A percentile compares a stretch with the other conserved stretches of the same genome.
These are phyloP conservation scores for Cecidostiba fungosa DNA, from an alignment of 2,888 invertebrate genomes.

Conservation along the genomic window DNA sequence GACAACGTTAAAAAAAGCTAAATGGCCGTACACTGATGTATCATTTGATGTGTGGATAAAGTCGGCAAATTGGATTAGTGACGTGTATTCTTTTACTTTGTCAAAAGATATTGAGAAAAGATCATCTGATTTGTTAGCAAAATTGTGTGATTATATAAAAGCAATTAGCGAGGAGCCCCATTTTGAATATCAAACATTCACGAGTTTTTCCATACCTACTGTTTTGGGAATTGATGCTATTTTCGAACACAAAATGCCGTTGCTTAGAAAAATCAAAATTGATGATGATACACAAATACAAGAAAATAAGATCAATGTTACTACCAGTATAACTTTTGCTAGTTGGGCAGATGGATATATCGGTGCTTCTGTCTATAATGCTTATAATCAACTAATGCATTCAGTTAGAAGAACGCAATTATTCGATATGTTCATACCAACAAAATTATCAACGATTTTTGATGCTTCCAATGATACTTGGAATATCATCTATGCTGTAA, in stretches of 20 bases:
- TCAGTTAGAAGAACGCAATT: background rate
- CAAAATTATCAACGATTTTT: background rate
- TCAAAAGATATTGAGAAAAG: background rate
- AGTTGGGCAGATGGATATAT: background rate
- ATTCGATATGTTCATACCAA: background rate
- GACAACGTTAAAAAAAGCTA: background rate
- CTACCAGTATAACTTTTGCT: background rate
- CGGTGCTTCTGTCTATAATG: background rate
- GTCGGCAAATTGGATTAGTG: background rate
- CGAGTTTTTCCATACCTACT: background rate
- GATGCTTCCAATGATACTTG: background rate
- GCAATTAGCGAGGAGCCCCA: background rate
- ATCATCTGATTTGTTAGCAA: background rate
- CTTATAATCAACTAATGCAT: background rate
- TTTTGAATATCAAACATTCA: background rate
- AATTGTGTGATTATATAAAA: background rate
- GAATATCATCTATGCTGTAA: background rate
- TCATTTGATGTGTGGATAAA: background rate
- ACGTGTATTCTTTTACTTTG: background rate
- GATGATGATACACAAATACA: background rate
- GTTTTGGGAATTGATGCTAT: background rate
- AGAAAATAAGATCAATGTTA: background rate
- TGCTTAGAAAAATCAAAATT: background rate
- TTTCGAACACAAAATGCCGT: background rate
- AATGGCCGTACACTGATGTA: background rate